phyloP scores from a whole-genome alignment of 1,140 invertebrate species.

The Aphis gossypii region DNA sequence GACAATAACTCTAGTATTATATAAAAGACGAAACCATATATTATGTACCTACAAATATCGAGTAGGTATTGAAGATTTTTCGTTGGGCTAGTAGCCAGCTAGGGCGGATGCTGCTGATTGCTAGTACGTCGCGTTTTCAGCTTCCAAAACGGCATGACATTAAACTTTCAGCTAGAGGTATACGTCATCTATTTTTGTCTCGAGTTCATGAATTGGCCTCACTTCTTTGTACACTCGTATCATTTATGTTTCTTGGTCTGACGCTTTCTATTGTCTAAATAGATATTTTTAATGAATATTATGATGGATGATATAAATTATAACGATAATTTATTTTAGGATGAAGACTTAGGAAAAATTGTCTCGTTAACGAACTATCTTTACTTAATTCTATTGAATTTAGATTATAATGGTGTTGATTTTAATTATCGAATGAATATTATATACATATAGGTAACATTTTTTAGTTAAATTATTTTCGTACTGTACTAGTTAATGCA shows the following conservation, averaged over 20 bases:
- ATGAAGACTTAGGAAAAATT: neutral
- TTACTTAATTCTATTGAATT: neutral
- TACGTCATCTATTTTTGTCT: slow-evolving; percentile 50
- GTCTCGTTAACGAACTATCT: neutral
- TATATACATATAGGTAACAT: neutral
- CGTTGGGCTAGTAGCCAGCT: slow-evolving; percentile 29
- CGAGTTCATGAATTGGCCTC: slow-evolving; percentile 37
- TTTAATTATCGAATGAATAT: neutral
- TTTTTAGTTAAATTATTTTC: neutral
- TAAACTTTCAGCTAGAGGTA: slow-evolving; percentile 35
- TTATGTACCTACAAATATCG: neutral
- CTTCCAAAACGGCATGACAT: slow-evolving; percentile 19
- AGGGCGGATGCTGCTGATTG: neutral
- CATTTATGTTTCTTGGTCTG: neutral
- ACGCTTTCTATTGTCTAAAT: slow-evolving; percentile 34
- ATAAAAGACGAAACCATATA: neutral
- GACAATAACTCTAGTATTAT: neutral
- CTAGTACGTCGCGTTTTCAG: neutral
- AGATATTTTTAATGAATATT: neutral
- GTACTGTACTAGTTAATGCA: no score
- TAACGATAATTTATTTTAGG: neutral
- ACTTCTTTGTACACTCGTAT: neutral
- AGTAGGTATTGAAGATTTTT: slow-evolving; percentile 8
- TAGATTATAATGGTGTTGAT: neutral
- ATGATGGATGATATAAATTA: neutral